phyloP scores from a whole-genome alignment of 23 tunicate species.

The Trididemnum nubilum region DNA sequence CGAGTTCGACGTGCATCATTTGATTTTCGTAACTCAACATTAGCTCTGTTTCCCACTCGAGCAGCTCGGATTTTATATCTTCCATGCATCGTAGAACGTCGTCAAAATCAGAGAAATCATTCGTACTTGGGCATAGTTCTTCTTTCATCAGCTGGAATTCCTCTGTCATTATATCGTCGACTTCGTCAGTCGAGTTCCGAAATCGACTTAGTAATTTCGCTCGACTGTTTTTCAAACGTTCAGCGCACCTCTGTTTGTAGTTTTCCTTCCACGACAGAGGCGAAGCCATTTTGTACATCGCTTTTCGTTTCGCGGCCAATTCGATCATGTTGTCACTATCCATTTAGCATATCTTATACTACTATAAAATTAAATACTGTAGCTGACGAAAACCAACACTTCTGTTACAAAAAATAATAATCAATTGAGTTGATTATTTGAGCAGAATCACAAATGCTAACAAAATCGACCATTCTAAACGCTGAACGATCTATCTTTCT shows the following conservation, averaged over 20 bases:
- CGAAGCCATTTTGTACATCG: conserved; percentile 58
- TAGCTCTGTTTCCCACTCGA: conserved; percentile 60
- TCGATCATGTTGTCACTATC: background rate
- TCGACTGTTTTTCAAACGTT: conserved; percentile 49
- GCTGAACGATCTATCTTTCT: no score
- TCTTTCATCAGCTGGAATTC: conserved; percentile 6
- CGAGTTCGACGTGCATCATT: conserved; percentile 24
- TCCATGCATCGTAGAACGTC: conserved; percentile 49
- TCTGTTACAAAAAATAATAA: no score
- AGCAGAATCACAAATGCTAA: no score
- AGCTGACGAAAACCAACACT: no score
- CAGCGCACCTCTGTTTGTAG: conserved; percentile 62
- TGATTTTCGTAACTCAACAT: conserved; percentile 41
- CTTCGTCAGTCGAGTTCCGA: conserved; percentile 20
- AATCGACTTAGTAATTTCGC: conserved; percentile 54
- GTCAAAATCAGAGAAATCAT: conserved; percentile 28
- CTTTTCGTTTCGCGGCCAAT: conserved; percentile 38
- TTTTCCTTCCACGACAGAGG: conserved; percentile 63
- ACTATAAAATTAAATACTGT: background rate
- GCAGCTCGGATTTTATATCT: conserved; percentile 51
- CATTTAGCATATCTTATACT: no score
- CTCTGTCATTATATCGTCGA: conserved; percentile 17
- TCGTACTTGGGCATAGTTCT: background rate
- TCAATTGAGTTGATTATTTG: no score
- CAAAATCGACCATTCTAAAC: no score